Evolutionary conservation across 2,113 vertebrate genomes (phyloP).

Genomic region (Percopsis transmontana): DNA sequence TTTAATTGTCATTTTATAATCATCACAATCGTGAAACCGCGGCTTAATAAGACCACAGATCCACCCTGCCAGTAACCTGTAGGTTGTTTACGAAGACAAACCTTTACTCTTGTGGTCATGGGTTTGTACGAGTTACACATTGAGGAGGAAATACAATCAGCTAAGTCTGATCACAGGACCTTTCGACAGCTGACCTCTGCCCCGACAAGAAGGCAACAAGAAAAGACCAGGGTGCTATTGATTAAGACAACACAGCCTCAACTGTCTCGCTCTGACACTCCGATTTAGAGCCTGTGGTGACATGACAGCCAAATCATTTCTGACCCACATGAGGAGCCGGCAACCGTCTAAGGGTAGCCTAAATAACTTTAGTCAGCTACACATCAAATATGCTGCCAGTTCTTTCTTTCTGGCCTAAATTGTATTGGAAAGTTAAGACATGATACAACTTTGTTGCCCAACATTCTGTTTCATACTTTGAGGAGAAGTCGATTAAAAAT

Average conservation of each 20-base stretch:
- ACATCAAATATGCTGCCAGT: conserved; percentile 20
- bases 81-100: conserved; percentile 41
- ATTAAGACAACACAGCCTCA: conserved; percentile 59
- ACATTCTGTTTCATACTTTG: conserved; percentile 19
- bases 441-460: not conserved
- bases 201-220: conserved; percentile 35
- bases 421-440: not conserved
- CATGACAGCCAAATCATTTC: conserved; percentile 19
- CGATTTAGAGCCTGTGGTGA: conserved; percentile 32
- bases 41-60: not conserved
- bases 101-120: conserved; percentile 54
- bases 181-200: conserved; percentile 60
- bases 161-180: conserved; percentile 65
- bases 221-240: conserved; percentile 49
- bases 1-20: no score
- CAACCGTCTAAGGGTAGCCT: not conserved
- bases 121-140: conserved; percentile 45
- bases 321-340: conserved; percentile 45
- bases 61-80: conserved; percentile 4
- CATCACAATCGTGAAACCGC: no score
- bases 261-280: conserved; percentile 50
- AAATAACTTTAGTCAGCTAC: conserved; percentile 7
- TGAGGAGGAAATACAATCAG: conserved; percentile 61
- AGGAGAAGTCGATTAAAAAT: conserved; percentile 26
- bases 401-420: not conserved